A percentile compares a stretch with the other conserved stretches of the same genome.
Conservation (phyloP, 2,113 vertebrate species). For the Pelmatolapia mariae region DNA sequence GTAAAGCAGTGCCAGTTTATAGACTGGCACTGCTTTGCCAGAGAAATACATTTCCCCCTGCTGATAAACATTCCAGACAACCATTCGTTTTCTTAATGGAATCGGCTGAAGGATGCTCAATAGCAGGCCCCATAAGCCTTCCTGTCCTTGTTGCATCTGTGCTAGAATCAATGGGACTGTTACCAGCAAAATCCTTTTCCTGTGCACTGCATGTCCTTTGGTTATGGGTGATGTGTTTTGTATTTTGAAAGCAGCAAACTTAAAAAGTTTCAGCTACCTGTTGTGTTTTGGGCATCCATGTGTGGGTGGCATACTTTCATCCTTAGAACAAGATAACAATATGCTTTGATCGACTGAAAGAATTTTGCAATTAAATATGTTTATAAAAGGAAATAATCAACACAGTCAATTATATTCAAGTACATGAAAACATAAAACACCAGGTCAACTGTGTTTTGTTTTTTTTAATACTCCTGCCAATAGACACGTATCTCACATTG, state of each 20-base stretch:
- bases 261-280: background rate
- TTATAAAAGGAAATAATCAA: background rate
- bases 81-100: background rate
- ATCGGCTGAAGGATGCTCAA: background rate
- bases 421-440: background rate
- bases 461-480: background rate
- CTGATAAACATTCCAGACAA: background rate
- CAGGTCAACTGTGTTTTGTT: background rate
- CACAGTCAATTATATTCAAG: background rate
- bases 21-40: background rate
- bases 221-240: background rate
- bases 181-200: background rate
- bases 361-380: background rate
- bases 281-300: background rate
- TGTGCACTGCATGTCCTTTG: background rate
- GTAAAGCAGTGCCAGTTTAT: background rate
- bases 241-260: background rate
- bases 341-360: background rate
- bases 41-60: background rate
- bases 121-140: background rate
- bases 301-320: background rate
- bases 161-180: background rate
- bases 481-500: background rate
- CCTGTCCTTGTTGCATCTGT: background rate
- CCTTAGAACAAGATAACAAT: background rate